These are phyloP conservation scores for Darevskia mixta DNA, from an alignment of 2,797 vertebrate genomes.

Conservation along the genomic window DNA sequence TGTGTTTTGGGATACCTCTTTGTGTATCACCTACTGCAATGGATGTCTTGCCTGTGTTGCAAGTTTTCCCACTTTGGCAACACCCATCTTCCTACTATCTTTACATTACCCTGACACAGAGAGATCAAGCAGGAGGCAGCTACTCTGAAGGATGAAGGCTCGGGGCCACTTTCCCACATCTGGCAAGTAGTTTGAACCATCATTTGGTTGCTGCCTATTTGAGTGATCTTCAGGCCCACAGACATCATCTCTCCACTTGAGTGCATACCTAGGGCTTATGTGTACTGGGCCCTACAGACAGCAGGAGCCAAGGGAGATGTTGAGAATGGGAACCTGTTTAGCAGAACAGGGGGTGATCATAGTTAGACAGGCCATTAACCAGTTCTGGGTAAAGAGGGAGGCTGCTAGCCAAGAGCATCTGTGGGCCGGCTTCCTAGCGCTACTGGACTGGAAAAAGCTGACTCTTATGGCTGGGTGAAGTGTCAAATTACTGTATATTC, in stretches of 20 bases:
- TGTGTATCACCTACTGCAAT: neutral
- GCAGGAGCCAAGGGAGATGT: neutral
- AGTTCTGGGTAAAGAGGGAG: neutral
- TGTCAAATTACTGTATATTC: too few relatives aligned
- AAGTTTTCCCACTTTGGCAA: neutral
- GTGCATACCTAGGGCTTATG: neutral
- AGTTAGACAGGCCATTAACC: neutral
- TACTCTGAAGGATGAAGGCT: neutral
- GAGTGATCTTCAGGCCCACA: too few relatives aligned
- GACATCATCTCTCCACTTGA: neutral
- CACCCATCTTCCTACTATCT: neutral
- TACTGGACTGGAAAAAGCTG: neutral
- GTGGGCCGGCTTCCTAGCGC: neutral
- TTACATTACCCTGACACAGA: neutral
- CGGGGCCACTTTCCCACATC: neutral
- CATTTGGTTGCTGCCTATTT: neutral
- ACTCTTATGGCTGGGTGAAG: neutral
- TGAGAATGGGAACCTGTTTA: neutral
- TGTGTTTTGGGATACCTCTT: neutral
- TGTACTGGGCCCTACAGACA: neutral
- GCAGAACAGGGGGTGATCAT: neutral
- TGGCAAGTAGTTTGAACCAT: neutral
- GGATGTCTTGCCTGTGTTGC: neutral
- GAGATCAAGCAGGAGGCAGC: too few relatives aligned
- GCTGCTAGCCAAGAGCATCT: neutral